Conservation (phyloP, 2,888 invertebrate genomes). For the Urechis unicinctus region DNA sequence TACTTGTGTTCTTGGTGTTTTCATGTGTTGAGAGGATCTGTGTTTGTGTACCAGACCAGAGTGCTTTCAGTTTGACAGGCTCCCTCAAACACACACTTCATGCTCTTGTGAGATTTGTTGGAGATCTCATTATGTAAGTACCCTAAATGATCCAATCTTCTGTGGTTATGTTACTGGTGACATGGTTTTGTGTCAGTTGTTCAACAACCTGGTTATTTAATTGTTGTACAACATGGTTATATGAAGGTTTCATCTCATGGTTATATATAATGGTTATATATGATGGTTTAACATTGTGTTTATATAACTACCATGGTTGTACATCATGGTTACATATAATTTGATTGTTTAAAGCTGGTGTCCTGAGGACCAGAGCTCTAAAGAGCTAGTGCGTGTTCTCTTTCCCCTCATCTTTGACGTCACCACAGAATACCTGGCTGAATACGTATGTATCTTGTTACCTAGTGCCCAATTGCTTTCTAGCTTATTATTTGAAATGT, state of each 20-base stretch:
- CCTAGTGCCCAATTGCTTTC: not conserved
- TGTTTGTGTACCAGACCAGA: slow-evolving; percentile 6
- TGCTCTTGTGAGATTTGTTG: slow-evolving; percentile 62
- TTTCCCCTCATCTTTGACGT: slow-evolving; percentile 72
- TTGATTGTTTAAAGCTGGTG: slow-evolving; percentile 46
- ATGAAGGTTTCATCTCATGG: too few relatives aligned
- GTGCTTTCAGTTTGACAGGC: slow-evolving; percentile 49
- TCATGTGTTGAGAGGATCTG: too few relatives aligned
- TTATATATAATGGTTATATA: too few relatives aligned
- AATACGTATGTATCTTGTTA: slow-evolving; percentile 50
- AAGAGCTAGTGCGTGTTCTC: slow-evolving; percentile 61
- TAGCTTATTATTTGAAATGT: not conserved
- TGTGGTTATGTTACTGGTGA: not conserved
- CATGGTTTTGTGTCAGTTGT: not conserved
- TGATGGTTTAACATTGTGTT: too few relatives aligned
- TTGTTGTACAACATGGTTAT: too few relatives aligned
- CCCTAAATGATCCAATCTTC: not conserved
- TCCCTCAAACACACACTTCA: slow-evolving; percentile 63
- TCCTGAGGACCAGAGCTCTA: slow-evolving; percentile 57
- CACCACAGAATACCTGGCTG: slow-evolving; percentile 68
- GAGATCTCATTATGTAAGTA: slow-evolving; percentile 55
- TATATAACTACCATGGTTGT: too few relatives aligned
- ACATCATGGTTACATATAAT: too few relatives aligned
- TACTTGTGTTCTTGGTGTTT: not conserved
- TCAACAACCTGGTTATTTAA: too few relatives aligned